A percentile compares a stretch with the other conserved stretches of the same genome.
These are phyloP conservation scores for Calidris pugnax DNA, from an alignment of 2,113 vertebrate genomes.

Conservation along the genomic window DNA sequence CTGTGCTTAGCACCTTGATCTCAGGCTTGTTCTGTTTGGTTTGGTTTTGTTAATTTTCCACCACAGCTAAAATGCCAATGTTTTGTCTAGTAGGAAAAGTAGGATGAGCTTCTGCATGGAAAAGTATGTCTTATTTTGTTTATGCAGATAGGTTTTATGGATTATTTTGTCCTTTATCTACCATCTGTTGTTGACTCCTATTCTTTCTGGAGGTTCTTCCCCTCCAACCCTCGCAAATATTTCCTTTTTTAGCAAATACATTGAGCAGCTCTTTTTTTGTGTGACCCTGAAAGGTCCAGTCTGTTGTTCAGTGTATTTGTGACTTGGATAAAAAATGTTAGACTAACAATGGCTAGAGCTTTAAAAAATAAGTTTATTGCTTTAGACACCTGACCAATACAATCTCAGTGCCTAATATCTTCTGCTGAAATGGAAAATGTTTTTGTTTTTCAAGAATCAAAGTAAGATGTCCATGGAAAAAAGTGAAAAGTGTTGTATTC, in stretches of 20 bases:
- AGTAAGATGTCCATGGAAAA: not conserved
- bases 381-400: not conserved
- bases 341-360: not conserved
- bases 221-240: not conserved
- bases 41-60: slow-evolving; percentile 24
- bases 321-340: not conserved
- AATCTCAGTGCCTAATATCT: not conserved
- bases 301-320: not conserved
- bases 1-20: not conserved
- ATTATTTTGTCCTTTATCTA: slow-evolving; percentile 30
- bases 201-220: not conserved
- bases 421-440: not conserved
- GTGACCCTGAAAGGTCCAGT: not conserved
- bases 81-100: slow-evolving; percentile 39
- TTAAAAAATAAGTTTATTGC: not conserved
- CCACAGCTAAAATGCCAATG: not conserved
- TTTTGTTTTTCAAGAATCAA: not conserved
- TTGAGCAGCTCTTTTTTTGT: not conserved
- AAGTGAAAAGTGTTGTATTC: not conserved
- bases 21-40: not conserved
- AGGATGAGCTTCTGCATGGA: slow-evolving; percentile 1
- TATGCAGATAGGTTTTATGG: not conserved
- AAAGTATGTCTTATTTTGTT: slow-evolving; percentile 26
- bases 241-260: not conserved
- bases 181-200: not conserved